Conservation (phyloP, 2,113 vertebrate species). For the Aegithalos caudatus region DNA sequence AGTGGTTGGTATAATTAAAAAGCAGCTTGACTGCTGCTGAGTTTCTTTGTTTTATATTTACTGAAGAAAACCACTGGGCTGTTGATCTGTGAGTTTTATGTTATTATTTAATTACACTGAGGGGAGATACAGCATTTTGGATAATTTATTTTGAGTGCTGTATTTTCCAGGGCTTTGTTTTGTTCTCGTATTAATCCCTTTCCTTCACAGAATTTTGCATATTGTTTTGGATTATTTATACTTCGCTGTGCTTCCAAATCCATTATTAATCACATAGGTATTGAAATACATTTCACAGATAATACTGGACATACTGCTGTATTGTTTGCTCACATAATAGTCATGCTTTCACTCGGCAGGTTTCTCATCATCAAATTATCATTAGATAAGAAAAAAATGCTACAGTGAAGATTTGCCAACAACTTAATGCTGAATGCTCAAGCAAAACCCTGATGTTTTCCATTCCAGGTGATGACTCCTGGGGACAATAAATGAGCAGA, state of each 20-base stretch:
- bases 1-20: conserved; percentile 51
- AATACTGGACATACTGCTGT: conserved; percentile 57
- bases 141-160: conserved; percentile 9
- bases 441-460: conserved; percentile 44
- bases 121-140: background rate
- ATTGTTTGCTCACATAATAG: conserved; percentile 50
- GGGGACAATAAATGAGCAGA: conserved; percentile 65
- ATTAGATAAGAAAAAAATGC: conserved; percentile 66
- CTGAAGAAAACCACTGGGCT: conserved; percentile 39
- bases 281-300: conserved; percentile 65
- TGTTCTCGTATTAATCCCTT: conserved; percentile 20
- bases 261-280: conserved; percentile 65
- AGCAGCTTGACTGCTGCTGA: background rate
- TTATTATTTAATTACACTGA: conserved; percentile 58
- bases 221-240: conserved; percentile 61
- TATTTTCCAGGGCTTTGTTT: background rate
- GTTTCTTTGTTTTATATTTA: conserved; percentile 43
- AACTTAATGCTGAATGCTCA: conserved; percentile 46
- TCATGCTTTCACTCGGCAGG: conserved; percentile 43
- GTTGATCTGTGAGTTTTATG: conserved; percentile 29
- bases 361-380: conserved; percentile 66
- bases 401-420: conserved; percentile 27
- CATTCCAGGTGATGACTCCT: conserved; percentile 59
- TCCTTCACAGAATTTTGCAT: conserved; percentile 42
- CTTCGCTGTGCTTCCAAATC: conserved; percentile 50